Evolutionary conservation across 2,113 vertebrate species (phyloP).

Genomic region (Artemisiospiza belli): DNA sequence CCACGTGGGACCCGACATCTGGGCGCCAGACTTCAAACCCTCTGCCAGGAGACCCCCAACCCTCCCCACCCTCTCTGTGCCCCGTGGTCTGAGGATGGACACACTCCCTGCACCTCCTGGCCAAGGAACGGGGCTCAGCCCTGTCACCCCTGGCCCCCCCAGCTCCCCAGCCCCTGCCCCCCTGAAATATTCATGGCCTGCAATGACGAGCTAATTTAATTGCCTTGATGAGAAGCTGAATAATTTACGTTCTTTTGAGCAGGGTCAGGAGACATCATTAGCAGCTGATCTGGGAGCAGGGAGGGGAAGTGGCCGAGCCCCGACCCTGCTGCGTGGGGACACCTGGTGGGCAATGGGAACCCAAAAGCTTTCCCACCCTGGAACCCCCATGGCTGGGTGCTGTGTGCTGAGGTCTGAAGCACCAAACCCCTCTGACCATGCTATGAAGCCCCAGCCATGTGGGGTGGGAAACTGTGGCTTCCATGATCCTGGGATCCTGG

Average conservation of each 20-base stretch:
- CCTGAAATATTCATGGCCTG: constrained; percentile 56
- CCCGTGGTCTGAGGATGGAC: fast-evolving
- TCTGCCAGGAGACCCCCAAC: fast-evolving
- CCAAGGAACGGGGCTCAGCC: background rate
- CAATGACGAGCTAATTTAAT: constrained; percentile 63
- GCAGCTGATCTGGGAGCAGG: background rate
- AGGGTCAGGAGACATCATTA: constrained; percentile 40
- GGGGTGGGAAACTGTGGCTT: background rate
- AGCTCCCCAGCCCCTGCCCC: background rate
- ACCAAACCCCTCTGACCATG: background rate
- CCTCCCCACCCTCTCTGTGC: background rate
- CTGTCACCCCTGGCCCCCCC: no score
- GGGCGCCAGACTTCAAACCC: background rate
- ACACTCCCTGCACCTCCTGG: background rate
- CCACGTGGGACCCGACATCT: background rate
- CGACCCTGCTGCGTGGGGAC: background rate
- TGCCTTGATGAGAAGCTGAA: constrained; percentile 64
- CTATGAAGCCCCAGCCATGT: fast-evolving
- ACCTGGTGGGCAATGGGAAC: background rate
- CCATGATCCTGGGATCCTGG: fast-evolving
- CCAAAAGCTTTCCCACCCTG: background rate
- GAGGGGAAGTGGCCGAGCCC: background rate
- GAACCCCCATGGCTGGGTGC: background rate
- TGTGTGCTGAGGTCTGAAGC: background rate
- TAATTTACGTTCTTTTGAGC: constrained; percentile 43